Percentiles rank a stretch among this genome's conserved stretches.
These are phyloP conservation scores for Psylliodes chrysocephalus DNA, from an alignment of 2,888 invertebrate species.

Conservation along the genomic window DNA sequence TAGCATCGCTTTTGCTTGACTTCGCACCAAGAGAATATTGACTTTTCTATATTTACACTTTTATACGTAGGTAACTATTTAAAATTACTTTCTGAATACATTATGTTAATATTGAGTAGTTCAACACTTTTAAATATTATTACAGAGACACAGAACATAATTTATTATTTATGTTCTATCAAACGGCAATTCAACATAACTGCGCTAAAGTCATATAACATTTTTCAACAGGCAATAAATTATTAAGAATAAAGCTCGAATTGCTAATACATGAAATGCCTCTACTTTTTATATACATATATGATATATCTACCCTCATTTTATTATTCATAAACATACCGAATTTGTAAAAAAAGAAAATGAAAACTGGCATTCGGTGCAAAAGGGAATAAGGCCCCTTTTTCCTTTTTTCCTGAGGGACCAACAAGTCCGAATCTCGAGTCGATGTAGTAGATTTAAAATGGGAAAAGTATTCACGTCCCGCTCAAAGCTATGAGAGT, in stretches of 20 bases:
- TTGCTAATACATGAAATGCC: background rate
- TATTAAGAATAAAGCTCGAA: background rate
- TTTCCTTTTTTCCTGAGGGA: conserved; percentile 19
- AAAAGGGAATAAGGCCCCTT: conserved; percentile 24
- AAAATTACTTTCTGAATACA: too few species aligned
- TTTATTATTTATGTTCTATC: too few species aligned
- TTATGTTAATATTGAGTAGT: too few species aligned
- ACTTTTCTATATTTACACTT: too few species aligned
- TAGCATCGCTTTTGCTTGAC: too few species aligned
- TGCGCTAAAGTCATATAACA: too few species aligned
- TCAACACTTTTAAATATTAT: too few species aligned
- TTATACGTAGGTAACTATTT: too few species aligned
- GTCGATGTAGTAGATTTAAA: conserved; percentile 31
- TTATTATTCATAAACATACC: conserved; percentile 20
- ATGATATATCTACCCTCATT: conserved; percentile 12
- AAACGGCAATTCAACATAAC: too few species aligned
- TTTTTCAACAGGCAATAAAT: too few species aligned
- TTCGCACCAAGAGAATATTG: too few species aligned
- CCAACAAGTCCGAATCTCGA: conserved; percentile 30
- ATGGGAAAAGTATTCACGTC: conserved; percentile 28
- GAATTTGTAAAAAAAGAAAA: conserved; percentile 24
- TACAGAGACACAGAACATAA: too few species aligned
- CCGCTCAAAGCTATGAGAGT: conserved; percentile 31
- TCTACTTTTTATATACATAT: background rate
- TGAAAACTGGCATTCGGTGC: conserved; percentile 25